phyloP scores from a whole-genome alignment of 2,113 vertebrate genomes.

The Danionella cerebrum region DNA sequence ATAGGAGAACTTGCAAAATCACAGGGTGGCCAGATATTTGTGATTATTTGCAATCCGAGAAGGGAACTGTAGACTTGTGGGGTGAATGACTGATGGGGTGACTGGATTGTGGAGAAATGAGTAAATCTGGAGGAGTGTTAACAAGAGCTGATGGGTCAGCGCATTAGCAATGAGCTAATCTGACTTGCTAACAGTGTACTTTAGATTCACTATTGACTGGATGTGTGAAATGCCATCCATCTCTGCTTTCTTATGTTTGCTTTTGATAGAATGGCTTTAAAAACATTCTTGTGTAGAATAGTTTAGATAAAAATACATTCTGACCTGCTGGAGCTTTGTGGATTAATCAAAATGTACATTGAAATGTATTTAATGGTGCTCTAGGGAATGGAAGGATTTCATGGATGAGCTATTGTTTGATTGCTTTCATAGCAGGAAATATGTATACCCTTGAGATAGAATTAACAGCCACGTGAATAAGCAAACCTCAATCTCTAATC shows the following conservation, averaged over 20 bases:
- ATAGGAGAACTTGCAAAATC: too few relatives aligned
- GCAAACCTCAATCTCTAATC: not conserved
- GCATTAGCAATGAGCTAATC: not conserved
- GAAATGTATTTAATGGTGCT: too few relatives aligned
- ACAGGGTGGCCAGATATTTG: too few relatives aligned
- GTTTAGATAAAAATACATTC: not conserved
- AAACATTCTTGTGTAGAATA: not conserved
- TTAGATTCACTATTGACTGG: not conserved
- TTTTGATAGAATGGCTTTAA: not conserved
- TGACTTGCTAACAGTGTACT: not conserved
- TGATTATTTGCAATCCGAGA: too few relatives aligned
- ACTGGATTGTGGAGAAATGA: not conserved
- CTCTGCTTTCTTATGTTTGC: not conserved
- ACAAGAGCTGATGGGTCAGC: not conserved
- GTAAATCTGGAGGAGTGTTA: not conserved
- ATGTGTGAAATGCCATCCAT: not conserved
- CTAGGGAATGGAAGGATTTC: too few relatives aligned
- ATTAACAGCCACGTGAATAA: constrained; percentile 7
- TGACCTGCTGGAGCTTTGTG: too few relatives aligned
- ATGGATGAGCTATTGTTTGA: too few relatives aligned
- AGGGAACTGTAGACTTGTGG: too few relatives aligned
- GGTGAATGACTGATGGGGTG: not conserved
- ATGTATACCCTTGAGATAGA: not conserved
- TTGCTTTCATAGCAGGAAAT: not conserved
- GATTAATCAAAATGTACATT: too few relatives aligned